Percentiles rank a stretch among this genome's conserved stretches.
These are phyloP conservation scores for Crambe crambe DNA, from an alignment of 37 sponge, comb jelly and placozoan genomes.

Conservation along the genomic window DNA sequence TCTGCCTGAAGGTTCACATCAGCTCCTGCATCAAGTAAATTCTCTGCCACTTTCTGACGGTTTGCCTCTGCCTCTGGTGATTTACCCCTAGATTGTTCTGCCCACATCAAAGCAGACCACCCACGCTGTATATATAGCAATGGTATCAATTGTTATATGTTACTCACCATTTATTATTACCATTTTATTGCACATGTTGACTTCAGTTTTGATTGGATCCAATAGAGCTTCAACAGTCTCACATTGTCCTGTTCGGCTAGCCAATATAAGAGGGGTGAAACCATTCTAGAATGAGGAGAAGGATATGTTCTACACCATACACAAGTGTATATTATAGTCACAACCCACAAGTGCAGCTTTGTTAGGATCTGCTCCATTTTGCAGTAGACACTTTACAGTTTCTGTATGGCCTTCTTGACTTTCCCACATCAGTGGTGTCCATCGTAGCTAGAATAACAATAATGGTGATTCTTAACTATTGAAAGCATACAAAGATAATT, in stretches of 20 bases:
- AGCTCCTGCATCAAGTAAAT: not conserved
- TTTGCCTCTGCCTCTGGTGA: not conserved
- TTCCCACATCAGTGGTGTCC: too few species aligned
- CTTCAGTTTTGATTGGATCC: too few species aligned
- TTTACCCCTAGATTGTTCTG: not conserved
- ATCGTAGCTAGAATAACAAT: not conserved
- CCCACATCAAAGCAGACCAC: slow-evolving; percentile 13
- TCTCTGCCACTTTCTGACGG: not conserved
- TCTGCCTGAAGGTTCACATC: not conserved
- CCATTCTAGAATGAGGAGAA: too few species aligned
- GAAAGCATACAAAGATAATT: too few species aligned
- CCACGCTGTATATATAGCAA: slow-evolving; percentile 13
- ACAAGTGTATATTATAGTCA: too few species aligned
- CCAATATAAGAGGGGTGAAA: slow-evolving; percentile 26
- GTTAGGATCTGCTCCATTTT: not conserved
- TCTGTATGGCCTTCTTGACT: slow-evolving; percentile 2
- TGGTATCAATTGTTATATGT: too few species aligned
- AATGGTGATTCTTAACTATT: too few species aligned
- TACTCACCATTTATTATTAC: too few species aligned
- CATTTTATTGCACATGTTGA: too few species aligned
- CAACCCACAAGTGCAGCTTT: too few species aligned
- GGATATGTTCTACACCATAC: too few species aligned
- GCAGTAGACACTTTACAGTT: not conserved
- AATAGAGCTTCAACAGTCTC: slow-evolving; percentile 7
- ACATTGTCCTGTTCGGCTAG: not conserved